Conservation (phyloP, 2,888 invertebrate species). For the Mythimna albipuncta region DNA sequence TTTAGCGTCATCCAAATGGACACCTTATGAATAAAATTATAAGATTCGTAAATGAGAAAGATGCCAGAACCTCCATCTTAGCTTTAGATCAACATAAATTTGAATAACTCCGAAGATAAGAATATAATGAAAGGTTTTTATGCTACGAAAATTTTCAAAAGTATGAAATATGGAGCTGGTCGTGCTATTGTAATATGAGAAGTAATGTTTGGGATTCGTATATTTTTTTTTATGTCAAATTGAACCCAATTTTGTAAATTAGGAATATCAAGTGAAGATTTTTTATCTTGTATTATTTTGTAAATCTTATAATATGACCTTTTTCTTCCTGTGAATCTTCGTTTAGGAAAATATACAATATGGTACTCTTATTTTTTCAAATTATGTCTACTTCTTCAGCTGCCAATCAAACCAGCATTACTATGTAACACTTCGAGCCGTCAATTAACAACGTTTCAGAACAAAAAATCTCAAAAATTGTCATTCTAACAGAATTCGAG, state of each 20-base stretch:
- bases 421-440: slow-evolving; percentile 21
- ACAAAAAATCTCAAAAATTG: slow-evolving; percentile 41
- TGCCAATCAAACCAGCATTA: slow-evolving; percentile 38
- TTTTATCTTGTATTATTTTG: not conserved
- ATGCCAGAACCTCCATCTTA: slow-evolving; percentile 60
- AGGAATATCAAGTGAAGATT: not conserved
- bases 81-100: slow-evolving; percentile 72
- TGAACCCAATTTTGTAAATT: not conserved
- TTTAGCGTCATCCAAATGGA: slow-evolving; percentile 61
- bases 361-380: too few species aligned
- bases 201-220: slow-evolving; percentile 2
- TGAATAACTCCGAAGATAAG: slow-evolving; percentile 69
- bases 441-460: slow-evolving; percentile 51
- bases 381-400: not conserved
- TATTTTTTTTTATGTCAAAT: not conserved
- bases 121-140: slow-evolving; percentile 65
- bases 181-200: slow-evolving; percentile 18
- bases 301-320: not conserved
- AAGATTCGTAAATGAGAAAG: slow-evolving; percentile 66
- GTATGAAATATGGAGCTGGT: slow-evolving; percentile 44
- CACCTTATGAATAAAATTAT: slow-evolving; percentile 72
- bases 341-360: not conserved
- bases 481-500: slow-evolving; percentile 53
- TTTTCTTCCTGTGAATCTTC: not conserved
- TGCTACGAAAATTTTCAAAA: slow-evolving; percentile 43